These are phyloP conservation scores for Sminthurides aquaticus DNA, from an alignment of 2,888 invertebrate species.

Conservation along the genomic window DNA sequence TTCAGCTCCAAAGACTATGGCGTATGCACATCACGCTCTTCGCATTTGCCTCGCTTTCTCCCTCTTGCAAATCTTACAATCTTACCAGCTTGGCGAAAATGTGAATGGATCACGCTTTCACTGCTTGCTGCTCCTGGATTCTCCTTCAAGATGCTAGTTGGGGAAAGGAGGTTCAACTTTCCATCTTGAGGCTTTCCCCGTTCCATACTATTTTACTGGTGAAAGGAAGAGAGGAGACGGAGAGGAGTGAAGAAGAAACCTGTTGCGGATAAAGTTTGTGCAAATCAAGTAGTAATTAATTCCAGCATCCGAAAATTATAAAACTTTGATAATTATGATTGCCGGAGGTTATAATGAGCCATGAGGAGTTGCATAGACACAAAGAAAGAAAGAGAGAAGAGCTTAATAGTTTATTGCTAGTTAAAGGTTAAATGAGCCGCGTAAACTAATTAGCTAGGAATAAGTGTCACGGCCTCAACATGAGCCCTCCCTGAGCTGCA, in stretches of 20 bases:
- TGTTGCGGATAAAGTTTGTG: not conserved
- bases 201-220: not conserved
- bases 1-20: not conserved
- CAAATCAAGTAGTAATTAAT: not conserved
- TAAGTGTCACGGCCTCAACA: not conserved
- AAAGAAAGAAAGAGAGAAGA: not conserved
- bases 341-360: not conserved
- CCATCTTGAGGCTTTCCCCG: too few species aligned
- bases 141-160: too few species aligned
- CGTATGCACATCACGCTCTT: not conserved
- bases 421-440: conserved; percentile 12
- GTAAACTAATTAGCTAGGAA: conserved; percentile 13
- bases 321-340: not conserved
- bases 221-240: not conserved
- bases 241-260: not conserved
- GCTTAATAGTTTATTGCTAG: conserved; percentile 5
- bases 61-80: not conserved
- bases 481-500: not conserved
- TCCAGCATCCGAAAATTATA: not conserved
- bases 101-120: too few species aligned
- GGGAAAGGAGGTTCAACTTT: not conserved
- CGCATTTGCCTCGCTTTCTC: not conserved
- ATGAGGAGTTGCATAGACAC: not conserved
- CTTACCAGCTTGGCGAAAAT: not conserved
- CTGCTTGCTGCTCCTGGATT: not conserved